A percentile compares a stretch with the other conserved stretches of the same genome.
Conservation (phyloP, 2,797 vertebrate species). For the Jordanella pulchra region DNA sequence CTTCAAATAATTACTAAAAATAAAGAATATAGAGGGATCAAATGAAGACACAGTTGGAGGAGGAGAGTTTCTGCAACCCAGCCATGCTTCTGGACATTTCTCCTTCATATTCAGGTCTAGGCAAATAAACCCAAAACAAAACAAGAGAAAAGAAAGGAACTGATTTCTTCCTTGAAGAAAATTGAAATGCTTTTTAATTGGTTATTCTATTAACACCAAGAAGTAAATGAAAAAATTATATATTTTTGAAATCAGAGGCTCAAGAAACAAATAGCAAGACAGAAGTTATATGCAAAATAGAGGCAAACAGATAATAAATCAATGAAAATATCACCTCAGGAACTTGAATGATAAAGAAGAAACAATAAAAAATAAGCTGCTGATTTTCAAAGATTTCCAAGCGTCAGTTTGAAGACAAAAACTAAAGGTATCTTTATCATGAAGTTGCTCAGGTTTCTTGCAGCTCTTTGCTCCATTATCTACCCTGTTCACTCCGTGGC, state of each 20-base stretch:
- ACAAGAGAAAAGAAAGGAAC: not conserved
- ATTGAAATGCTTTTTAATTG: not conserved
- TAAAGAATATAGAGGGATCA: not conserved
- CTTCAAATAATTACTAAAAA: not conserved
- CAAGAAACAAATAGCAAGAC: not conserved
- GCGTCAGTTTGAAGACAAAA: slow-evolving; percentile 1
- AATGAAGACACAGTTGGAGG: not conserved
- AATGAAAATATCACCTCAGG: not conserved
- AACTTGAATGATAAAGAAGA: not conserved
- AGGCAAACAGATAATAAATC: not conserved
- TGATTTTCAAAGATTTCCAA: slow-evolving; percentile 18
- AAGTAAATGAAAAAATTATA: not conserved
- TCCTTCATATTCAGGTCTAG: not conserved
- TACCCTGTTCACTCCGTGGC: slow-evolving; percentile 21
- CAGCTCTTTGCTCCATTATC: slow-evolving; percentile 51
- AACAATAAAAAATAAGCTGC: not conserved
- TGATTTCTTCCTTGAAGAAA: not conserved
- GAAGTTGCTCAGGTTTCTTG: slow-evolving; percentile 41
- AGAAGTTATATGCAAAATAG: not conserved
- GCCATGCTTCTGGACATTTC: not conserved
- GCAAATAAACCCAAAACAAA: not conserved
- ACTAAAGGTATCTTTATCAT: slow-evolving; percentile 19
- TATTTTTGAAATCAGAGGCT: not conserved
- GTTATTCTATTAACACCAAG: not conserved
- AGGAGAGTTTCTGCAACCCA: not conserved